Conservation (phyloP, 1,140 invertebrate genomes). For the Drosophila pandora region DNA sequence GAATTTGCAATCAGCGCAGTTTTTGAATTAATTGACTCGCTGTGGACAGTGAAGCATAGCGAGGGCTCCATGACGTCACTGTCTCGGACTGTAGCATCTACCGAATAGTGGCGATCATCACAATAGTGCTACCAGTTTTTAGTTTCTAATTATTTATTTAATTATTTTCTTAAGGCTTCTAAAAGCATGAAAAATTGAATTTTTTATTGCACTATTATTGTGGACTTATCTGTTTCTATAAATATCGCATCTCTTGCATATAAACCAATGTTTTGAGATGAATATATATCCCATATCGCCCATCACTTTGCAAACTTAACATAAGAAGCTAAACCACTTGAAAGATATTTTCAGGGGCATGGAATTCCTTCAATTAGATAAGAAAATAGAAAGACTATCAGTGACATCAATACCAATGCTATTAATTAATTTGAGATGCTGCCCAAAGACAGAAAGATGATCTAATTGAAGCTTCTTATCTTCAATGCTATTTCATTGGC, state of each 20-base stretch:
- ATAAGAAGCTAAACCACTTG: neutral
- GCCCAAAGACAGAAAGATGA: neutral
- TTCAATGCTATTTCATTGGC: slow-evolving; percentile 6
- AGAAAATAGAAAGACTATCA: neutral
- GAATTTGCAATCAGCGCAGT: slow-evolving; percentile 6
- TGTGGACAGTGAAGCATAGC: slow-evolving; percentile 53
- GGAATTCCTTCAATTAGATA: neutral
- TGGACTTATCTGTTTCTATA: neutral
- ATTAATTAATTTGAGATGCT: neutral
- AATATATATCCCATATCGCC: neutral
- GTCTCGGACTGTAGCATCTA: slow-evolving; percentile 27
- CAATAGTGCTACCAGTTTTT: neutral
- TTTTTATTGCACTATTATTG: neutral
- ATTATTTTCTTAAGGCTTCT: neutral
- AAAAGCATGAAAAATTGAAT: neutral
- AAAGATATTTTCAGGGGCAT: neutral
- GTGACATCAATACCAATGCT: neutral
- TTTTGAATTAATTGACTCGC: slow-evolving; percentile 53
- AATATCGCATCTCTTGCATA: neutral
- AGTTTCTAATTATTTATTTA: no score
- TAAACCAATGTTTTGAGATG: neutral
- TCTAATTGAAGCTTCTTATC: neutral
- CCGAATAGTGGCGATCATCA: slow-evolving; percentile 9
- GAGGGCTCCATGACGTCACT: slow-evolving; percentile 53
- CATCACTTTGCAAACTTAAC: neutral